Base-by-base conservation (phyloP, 2,797 vertebrate species). In the Gorsachius magnificus region DNA sequence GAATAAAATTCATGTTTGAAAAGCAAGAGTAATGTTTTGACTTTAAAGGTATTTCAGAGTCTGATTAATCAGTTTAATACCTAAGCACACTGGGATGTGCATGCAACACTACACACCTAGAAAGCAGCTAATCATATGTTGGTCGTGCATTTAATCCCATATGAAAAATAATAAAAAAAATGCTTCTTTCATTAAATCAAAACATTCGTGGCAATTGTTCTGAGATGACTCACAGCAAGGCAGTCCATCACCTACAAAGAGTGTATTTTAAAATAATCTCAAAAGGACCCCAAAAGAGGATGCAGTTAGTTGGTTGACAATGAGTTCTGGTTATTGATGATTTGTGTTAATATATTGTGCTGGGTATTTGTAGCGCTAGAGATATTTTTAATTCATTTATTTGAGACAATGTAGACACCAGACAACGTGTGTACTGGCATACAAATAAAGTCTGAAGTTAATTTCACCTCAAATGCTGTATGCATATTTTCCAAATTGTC, bases 391-490 rank as follows among this genome's bases (percentile, higher is more conserved):
- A 83, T 77, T 89, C 6, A 57, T 80, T 84, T 89, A 65, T 78
- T 68, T 91, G 46, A 85, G 69, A 64, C 77, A 87, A 63, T 51
- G 25, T 46, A 74, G 45, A 35, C 1, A 4, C 31, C 57, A 50
- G 43, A 43, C 43, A 81, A 91, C 18, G 43, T 70, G 57, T 31
- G 25, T 75, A 88, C 69, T 83, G 61, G 58, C 22, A 75, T 79
- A 66, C 54, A 92, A 89, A 90, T 90, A 48, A 83, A 85, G 35
- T n/a, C 38, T 53, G 51, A 86, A 83, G 48, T 57, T 92, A 91
- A 92, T 92, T 92, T 88, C n/a, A 79, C 66, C 58, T 95, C 89
- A 83, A 89, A 87, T 60, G 17, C 19, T 90, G 54, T 81, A 50
- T 0, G 1, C 7, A 8, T 72, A 48, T 92, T 90, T 93, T 89